phyloP scores from a whole-genome alignment of 2,888 invertebrate genomes.

The Dryococelus australis region DNA sequence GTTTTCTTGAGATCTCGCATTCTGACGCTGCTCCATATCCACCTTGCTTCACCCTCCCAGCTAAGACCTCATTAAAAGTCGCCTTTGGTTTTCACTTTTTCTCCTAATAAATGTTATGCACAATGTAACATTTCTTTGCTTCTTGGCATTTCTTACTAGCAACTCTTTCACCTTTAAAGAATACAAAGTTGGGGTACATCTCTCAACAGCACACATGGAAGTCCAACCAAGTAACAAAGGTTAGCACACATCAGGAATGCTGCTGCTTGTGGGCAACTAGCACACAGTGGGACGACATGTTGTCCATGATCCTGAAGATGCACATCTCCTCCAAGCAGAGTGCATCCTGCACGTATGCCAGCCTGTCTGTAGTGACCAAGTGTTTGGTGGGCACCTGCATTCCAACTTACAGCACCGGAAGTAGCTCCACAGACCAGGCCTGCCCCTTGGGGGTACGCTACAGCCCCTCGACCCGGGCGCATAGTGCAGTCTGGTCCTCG shows the following conservation, averaged over 20 bases:
- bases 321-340: constrained; percentile 55
- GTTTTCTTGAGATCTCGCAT: too few relatives aligned
- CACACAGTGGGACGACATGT: constrained; percentile 69
- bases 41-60: too few relatives aligned
- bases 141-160: too few relatives aligned
- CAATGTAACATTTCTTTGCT: too few relatives aligned
- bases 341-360: constrained; percentile 58
- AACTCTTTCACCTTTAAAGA: too few relatives aligned
- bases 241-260: not conserved
- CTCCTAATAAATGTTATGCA: too few relatives aligned
- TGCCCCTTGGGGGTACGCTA: constrained; percentile 54
- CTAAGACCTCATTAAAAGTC: too few relatives aligned
- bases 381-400: constrained; percentile 66
- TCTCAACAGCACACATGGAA: too few relatives aligned
- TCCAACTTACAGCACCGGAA: constrained; percentile 61
- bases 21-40: too few relatives aligned
- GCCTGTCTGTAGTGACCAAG: constrained; percentile 63
- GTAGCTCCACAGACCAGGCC: constrained; percentile 58
- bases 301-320: constrained; percentile 67
- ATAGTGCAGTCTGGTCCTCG: constrained; percentile 51
- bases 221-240: too few relatives aligned
- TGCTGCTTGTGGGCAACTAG: constrained; percentile 63
- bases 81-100: too few relatives aligned
- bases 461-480: constrained; percentile 51
- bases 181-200: too few relatives aligned